Percentiles rank a stretch among this genome's conserved stretches.
phyloP scores from a whole-genome alignment of 2,888 invertebrate genomes.

The Aphidius colemani region DNA sequence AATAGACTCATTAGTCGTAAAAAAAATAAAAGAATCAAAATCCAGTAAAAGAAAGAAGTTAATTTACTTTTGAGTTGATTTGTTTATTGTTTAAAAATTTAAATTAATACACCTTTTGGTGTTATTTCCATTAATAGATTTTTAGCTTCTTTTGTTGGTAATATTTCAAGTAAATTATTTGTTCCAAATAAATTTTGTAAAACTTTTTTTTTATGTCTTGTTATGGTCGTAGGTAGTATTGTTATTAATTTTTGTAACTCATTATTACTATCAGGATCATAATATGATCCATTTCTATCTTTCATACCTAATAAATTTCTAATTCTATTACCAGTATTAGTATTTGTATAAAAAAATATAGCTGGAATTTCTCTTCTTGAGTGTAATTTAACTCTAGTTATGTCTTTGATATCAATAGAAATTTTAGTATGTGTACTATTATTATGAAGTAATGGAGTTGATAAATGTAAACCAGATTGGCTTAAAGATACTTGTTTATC shows the following conservation, averaged over 20 bases:
- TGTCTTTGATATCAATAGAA: slow-evolving; percentile 71
- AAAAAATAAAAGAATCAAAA: no score
- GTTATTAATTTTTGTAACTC: slow-evolving; percentile 78
- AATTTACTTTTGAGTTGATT: not conserved
- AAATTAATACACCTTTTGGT: slow-evolving; percentile 62
- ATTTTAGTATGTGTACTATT: slow-evolving; percentile 62
- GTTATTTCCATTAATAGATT: slow-evolving; percentile 79
- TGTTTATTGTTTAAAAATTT: slow-evolving; percentile 30
- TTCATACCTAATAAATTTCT: slow-evolving; percentile 74
- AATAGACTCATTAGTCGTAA: no score
- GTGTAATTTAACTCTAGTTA: slow-evolving; percentile 77
- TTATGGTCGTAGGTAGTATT: slow-evolving; percentile 71
- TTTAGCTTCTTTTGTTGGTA: slow-evolving; percentile 78
- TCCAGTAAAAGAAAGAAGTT: no score
- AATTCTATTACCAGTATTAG: slow-evolving; percentile 71
- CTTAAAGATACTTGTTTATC: slow-evolving; percentile 70
- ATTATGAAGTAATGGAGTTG: slow-evolving; percentile 59
- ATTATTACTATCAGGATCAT: slow-evolving; percentile 64
- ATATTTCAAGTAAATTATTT: slow-evolving; percentile 67
- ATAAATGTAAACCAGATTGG: slow-evolving; percentile 58
- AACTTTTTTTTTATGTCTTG: slow-evolving; percentile 69
- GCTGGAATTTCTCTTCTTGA: slow-evolving; percentile 78
- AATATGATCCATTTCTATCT: slow-evolving; percentile 61
- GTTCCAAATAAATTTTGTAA: slow-evolving; percentile 69
- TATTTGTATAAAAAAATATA: slow-evolving; percentile 78